Evolutionary conservation across 2,113 vertebrate species (phyloP), one percentile per base, ranked within the genome.

Genomic region (Drymodes brunneopygia): DNA sequence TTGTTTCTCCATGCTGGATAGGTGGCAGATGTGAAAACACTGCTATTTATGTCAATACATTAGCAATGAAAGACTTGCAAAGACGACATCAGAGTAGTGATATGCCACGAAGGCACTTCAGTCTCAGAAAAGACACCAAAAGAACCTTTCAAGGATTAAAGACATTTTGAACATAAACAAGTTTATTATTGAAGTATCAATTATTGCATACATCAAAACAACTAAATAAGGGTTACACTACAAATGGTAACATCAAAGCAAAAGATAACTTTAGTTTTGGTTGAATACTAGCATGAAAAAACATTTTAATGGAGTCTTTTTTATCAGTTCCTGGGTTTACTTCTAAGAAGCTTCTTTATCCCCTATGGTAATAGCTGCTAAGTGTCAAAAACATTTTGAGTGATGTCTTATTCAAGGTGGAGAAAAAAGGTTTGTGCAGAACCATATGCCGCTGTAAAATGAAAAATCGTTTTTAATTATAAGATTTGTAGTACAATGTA

Each of bases 141-240:
- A 94, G 48, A 83, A 65, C 27, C 42, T 45, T 65, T 61, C 21
- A 62, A 74, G 31, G 69, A 94, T 94, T 95, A 95, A 95, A 94
- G 67, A 47, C 27, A 40, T 93, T 90, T 82, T 83, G 62, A 92
- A 90, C 86, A 96, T 90, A 92, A 96, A 86, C 50, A 90, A 83
- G 79, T 92, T 93, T 80, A 94, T 97, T 94, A 94, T n/a, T 86
- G 93, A 97, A 90, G 65, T 60, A 93, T 88, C 86, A 92, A 86
- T 95, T 91, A 96, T 53, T 85, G 53, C 45, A 50, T 70, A 64
- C 54, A 88, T 95, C 81, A 96, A 93, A 94, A 86, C 45, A 90
- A 83, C 57, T 73, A 69, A 92, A 75, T 78, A 79, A 90, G n/a
- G 36, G 31, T 82, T 91, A 84, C 47, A 69, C 23, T 88, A 80